Evolutionary conservation across 2,113 vertebrate genomes (phyloP), one percentile per base, ranked within the genome.

Genomic region (Noturus placidus): DNA sequence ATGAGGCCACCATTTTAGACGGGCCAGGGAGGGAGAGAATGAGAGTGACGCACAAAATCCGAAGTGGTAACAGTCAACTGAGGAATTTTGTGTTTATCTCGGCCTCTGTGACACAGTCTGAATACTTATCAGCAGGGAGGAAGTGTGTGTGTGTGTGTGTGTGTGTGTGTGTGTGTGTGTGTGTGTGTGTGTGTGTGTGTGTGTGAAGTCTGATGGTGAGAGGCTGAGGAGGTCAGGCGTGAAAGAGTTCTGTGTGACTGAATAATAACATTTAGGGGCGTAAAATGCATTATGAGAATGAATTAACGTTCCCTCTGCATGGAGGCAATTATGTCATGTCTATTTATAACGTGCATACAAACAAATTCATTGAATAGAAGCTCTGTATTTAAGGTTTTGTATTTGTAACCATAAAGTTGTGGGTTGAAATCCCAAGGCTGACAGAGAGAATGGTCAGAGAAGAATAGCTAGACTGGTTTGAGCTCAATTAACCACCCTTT

Each of bases 31-130:
- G 17, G 27, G 30, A 27, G 42, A 42, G 70, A 78, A 42, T 3
- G 30, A 15, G 38, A 82, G 54, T 84, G 87, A 84, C 50, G 59
- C 82, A 83, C 82, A 78, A 56, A 78, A 84, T 67, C 72, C 15
- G 19, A 84, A 88, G 50, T 69, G 82, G 81, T 84, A 88, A 88
- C 82, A 84, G 82, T 88, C 42, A 13, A 4, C 72, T 67, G 70
- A 84, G 87, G 87, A 88, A 88, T 88, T 72, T 65, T 17, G 59
- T 65, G 70, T 74, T 88, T 88, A 88, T 88, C 87, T 88, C 22
- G 27, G 72, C 59, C 52, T 46, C 74, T 69, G 19, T 84, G 87
- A 74, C 72, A 79, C 82, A 30, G 57, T 35, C 30, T 30, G 72
- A 69, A 88, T 20, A 69, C 82, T 88, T 84, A 88, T 88, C 87